phyloP scores from a whole-genome alignment of 2,888 invertebrate species.

The Cephus rjabovi region DNA sequence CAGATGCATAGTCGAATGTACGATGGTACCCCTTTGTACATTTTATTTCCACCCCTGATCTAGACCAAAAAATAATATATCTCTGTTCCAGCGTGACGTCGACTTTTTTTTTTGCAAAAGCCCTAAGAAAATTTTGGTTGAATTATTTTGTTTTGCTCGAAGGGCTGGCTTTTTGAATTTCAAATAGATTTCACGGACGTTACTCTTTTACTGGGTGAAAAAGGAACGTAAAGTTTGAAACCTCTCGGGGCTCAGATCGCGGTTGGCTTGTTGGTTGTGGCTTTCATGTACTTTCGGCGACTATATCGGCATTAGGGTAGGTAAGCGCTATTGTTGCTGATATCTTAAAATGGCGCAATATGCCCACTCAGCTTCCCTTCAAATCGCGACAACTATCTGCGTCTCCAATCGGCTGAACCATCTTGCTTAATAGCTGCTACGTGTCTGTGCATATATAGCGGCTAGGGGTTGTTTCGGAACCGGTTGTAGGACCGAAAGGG shows the following conservation, averaged over 20 bases:
- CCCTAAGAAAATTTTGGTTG: neutral
- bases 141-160: neutral
- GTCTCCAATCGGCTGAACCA: constrained; percentile 44
- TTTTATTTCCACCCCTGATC: neutral
- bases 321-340: constrained; percentile 16
- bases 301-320: neutral
- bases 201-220: neutral
- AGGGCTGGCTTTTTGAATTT: neutral
- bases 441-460: constrained; percentile 59
- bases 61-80: neutral
- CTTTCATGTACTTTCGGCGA: constrained; percentile 7
- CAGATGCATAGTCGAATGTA: neutral
- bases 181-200: neutral
- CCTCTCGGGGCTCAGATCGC: constrained; percentile 6
- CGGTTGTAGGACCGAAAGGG: neutral
- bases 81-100: neutral
- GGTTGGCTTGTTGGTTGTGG: neutral
- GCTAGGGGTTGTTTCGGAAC: neutral
- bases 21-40: neutral
- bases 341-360: constrained; percentile 29
- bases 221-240: neutral
- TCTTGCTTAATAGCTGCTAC: constrained; percentile 59
- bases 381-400: constrained; percentile 49
- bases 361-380: constrained; percentile 51
- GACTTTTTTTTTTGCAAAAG: neutral